These are phyloP conservation scores for Nothobranchius kuhntae DNA, from an alignment of 2,113 vertebrate genomes.

Conservation along the genomic window DNA sequence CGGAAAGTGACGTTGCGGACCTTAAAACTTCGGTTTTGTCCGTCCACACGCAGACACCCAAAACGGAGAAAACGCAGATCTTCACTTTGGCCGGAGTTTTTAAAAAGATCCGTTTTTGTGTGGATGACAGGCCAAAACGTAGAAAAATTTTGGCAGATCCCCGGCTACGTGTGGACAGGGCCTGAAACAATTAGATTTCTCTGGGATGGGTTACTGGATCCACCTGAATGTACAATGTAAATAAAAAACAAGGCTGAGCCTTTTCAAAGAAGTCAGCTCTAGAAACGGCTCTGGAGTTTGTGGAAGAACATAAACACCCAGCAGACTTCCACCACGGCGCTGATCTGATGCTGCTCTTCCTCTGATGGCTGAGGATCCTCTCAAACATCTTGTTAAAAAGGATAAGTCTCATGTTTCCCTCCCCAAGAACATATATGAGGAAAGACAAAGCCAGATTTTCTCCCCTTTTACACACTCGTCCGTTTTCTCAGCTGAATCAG, in stretches of 20 bases:
- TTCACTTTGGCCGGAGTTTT: too few species aligned
- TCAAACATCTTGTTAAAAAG: conserved; percentile 59
- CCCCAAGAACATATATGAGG: conserved; percentile 16
- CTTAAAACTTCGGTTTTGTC: too few species aligned
- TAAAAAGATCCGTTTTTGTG: too few species aligned
- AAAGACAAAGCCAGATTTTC: conserved; percentile 35
- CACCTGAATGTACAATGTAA: conserved; percentile 24
- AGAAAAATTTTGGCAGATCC: too few species aligned
- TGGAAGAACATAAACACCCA: conserved; percentile 19
- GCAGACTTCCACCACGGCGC: conserved; percentile 24
- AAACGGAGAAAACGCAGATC: too few species aligned
- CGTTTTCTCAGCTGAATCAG: conserved; percentile 70
- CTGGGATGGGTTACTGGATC: conserved; percentile 22
- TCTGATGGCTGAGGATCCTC: conserved; percentile 37
- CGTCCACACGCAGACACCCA: too few species aligned
- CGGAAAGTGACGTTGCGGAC: too few species aligned
- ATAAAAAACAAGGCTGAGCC: conserved; percentile 21
- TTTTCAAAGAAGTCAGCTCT: conserved; percentile 24
- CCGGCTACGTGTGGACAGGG: too few species aligned
- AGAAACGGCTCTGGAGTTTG: conserved; percentile 19
- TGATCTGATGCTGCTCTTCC: conserved; percentile 32
- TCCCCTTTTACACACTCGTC: conserved; percentile 36
- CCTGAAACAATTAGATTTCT: conserved; percentile 5
- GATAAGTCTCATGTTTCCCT: conserved; percentile 42
- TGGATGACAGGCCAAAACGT: too few species aligned